phyloP scores from a whole-genome alignment of 1,140 invertebrate genomes.

The Dendrolimus kikuchii region DNA sequence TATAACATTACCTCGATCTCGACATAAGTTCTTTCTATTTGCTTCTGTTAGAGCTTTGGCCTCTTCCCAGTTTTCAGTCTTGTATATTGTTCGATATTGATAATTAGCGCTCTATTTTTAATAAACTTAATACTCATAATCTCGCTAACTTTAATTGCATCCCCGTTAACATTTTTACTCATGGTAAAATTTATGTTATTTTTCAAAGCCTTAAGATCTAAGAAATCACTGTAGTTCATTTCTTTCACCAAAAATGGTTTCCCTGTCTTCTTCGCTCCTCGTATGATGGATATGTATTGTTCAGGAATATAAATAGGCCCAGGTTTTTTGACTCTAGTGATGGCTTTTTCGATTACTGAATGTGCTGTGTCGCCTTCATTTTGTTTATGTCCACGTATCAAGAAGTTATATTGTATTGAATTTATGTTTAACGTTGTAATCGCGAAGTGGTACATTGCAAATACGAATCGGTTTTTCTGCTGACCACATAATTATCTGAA shows the following conservation, averaged over 20 bases:
- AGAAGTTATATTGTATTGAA: conserved; percentile 35
- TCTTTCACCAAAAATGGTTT: conserved; percentile 24
- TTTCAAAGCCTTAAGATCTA: conserved; percentile 19
- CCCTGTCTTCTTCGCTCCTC: conserved; percentile 30
- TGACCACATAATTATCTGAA: conserved; percentile 53
- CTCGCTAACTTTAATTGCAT: conserved; percentile 10
- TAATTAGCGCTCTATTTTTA: conserved; percentile 18
- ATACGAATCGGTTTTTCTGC: conserved; percentile 42
- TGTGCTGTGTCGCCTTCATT: conserved; percentile 39
- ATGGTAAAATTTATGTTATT: conserved; percentile 15
- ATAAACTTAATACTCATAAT: conserved; percentile 17
- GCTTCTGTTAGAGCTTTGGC: no score
- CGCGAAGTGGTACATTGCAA: conserved; percentile 29
- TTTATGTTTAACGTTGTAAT: conserved; percentile 23
- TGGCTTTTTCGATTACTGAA: conserved; percentile 33
- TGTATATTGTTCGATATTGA: conserved; percentile 20
- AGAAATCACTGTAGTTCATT: conserved; percentile 26
- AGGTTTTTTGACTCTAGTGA: conserved; percentile 26
- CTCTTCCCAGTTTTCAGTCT: no score
- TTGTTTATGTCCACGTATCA: conserved; percentile 36
- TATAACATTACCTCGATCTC: no score
- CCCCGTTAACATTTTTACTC: conserved; percentile 15
- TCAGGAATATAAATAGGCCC: conserved; percentile 24
- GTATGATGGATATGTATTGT: conserved; percentile 30
- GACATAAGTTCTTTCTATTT: no score